Percentiles rank a stretch among this genome's conserved stretches.
phyloP scores from a whole-genome alignment of 2,113 vertebrate genomes.

The Ctenomys sociabilis region DNA sequence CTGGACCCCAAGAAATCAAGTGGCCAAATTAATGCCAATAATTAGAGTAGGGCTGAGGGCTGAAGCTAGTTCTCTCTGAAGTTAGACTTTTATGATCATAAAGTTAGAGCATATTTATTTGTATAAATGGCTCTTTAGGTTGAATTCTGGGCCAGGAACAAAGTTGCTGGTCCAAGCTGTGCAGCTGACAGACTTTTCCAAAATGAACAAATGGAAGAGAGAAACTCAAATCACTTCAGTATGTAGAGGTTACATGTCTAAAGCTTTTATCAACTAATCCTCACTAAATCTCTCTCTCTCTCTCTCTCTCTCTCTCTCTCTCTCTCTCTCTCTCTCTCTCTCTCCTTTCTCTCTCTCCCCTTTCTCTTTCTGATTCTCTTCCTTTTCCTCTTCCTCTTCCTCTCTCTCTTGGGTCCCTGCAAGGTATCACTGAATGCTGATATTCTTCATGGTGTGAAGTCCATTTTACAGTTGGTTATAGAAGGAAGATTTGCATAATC shows the following conservation, averaged over 20 bases:
- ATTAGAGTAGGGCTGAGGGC: not conserved
- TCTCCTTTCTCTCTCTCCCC: fast-evolving
- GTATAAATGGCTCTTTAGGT: not conserved
- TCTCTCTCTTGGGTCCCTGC: not conserved
- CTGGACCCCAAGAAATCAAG: not conserved
- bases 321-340: fast-evolving
- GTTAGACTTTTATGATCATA: not conserved
- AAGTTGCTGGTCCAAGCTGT: not conserved
- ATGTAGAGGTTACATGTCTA: not conserved
- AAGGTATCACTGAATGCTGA: not conserved
- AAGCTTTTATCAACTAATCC: no score
- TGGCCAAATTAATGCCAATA: not conserved
- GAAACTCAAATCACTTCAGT: not conserved
- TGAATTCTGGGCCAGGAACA: not conserved
- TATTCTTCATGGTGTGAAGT: not conserved
- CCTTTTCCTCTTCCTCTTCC: no score
- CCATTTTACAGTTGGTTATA: not conserved
- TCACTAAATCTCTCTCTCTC: no score
- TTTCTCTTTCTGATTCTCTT: no score
- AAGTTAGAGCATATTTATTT: not conserved
- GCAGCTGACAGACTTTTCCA: not conserved
- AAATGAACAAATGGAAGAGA: not conserved
- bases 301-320: not conserved
- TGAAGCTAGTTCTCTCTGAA: not conserved
- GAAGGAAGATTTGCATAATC: not conserved